Evolutionary conservation across 2,113 vertebrate species (phyloP).

Genomic region (Chloropsis hardwickii): DNA sequence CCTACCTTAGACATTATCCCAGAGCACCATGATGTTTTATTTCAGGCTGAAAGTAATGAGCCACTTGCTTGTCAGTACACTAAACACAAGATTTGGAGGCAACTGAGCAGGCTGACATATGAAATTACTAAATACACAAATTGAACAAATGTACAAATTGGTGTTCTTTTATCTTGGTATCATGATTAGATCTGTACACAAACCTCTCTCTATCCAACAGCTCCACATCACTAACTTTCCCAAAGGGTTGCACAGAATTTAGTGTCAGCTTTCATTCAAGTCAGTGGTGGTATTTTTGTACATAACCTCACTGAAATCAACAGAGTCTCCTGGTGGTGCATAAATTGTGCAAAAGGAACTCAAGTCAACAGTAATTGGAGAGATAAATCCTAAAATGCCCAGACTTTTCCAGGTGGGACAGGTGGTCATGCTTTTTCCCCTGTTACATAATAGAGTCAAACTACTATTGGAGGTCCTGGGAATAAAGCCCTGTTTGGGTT

Average conservation of each 20-base stretch:
- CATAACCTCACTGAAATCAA: not conserved
- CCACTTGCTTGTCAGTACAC: not conserved
- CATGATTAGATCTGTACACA: not conserved
- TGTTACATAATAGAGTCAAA: not conserved
- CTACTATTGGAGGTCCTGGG: not conserved
- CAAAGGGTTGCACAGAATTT: not conserved
- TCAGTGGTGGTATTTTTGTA: not conserved
- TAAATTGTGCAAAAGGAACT: not conserved
- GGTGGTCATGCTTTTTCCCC: not conserved
- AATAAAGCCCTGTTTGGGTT: not conserved
- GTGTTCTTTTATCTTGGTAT: not conserved
- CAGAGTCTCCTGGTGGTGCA: rapidly evolving
- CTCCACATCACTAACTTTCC: not conserved
- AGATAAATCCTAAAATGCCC: not conserved
- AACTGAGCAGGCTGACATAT: not conserved
- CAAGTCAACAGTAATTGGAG: not conserved
- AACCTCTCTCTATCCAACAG: not conserved
- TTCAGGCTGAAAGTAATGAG: not conserved
- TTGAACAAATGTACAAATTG: not conserved
- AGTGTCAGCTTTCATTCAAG: not conserved
- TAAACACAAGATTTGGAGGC: not conserved
- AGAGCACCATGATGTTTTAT: not conserved
- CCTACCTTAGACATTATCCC: not conserved
- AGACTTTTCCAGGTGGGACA: not conserved
- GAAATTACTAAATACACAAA: not conserved